Evolutionary conservation across 2,113 vertebrate species (phyloP).

Genomic region (Edolisoma coerulescens): DNA sequence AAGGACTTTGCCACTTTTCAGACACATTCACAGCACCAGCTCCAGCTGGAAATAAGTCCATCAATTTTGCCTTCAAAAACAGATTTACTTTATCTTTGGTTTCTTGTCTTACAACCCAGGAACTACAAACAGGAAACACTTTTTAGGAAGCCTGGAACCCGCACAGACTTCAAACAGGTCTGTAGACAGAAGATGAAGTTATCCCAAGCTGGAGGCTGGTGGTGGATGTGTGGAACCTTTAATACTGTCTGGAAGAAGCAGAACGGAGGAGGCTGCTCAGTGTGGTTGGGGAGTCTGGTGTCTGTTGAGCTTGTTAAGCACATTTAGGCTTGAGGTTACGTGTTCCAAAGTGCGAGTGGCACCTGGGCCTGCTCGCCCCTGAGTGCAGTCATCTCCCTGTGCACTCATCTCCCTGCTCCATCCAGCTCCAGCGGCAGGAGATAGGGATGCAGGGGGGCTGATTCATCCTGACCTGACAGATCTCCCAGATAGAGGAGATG

Average conservation of each 20-base stretch:
- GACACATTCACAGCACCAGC: not conserved
- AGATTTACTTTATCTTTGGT: not conserved
- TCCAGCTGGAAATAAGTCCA: not conserved
- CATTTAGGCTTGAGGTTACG: constrained; percentile 21
- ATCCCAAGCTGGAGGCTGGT: not conserved
- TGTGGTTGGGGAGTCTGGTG: not conserved
- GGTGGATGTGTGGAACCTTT: not conserved
- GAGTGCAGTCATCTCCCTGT: not conserved
- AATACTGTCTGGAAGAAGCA: not conserved
- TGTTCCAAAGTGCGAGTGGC: constrained; percentile 13
- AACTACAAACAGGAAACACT: not conserved
- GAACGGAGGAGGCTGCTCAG: not conserved
- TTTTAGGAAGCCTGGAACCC: not conserved
- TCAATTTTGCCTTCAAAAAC: not conserved
- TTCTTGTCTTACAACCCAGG: not conserved
- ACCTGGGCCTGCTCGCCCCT: not conserved
- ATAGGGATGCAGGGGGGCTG: constrained; percentile 29
- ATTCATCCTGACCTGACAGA: constrained; percentile 61
- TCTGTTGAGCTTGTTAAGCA: constrained; percentile 33
- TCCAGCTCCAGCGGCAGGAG: not conserved
- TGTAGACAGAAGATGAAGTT: not conserved
- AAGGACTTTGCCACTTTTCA: not conserved
- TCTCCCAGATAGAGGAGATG: constrained; percentile 24
- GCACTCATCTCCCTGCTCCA: not conserved
- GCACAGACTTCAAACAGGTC: not conserved